phyloP scores from a whole-genome alignment of 2,113 vertebrate species.

The Pheucticus melanocephalus region DNA sequence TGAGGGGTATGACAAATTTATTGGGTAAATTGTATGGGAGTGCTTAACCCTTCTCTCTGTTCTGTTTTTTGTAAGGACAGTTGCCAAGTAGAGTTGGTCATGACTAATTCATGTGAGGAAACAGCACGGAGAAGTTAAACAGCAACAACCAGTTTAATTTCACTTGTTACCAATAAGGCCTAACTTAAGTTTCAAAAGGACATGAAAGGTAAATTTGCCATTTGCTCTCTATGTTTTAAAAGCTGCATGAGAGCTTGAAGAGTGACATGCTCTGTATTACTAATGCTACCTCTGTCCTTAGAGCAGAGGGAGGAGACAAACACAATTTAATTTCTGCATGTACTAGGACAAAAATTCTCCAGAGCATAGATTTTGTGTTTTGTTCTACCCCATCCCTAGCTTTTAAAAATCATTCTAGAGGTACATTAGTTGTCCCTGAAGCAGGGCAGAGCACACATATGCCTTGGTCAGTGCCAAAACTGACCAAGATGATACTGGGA shows the following conservation, averaged over 20 bases:
- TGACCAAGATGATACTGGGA: background rate
- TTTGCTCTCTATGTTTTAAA: constrained; percentile 11
- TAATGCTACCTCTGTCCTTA: background rate
- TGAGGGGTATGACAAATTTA: constrained; percentile 74
- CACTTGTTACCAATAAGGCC: constrained; percentile 28
- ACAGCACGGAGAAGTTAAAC: background rate
- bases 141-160: constrained; percentile 57
- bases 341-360: background rate
- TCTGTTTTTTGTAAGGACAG: constrained; percentile 43
- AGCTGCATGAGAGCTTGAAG: background rate
- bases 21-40: constrained; percentile 72
- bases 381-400: background rate
- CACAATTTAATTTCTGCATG: background rate
- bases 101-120: constrained; percentile 61
- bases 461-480: background rate
- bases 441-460: background rate
- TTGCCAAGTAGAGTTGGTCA: constrained; percentile 38
- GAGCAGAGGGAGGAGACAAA: background rate
- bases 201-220: background rate
- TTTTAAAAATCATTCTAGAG: background rate
- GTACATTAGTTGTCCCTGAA: background rate
- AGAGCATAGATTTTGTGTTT: background rate
- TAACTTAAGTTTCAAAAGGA: constrained; percentile 22
- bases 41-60: constrained; percentile 61
- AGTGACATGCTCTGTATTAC: background rate